Evolutionary conservation across 2,113 vertebrate genomes (phyloP).

Genomic region (Crocuta crocuta): DNA sequence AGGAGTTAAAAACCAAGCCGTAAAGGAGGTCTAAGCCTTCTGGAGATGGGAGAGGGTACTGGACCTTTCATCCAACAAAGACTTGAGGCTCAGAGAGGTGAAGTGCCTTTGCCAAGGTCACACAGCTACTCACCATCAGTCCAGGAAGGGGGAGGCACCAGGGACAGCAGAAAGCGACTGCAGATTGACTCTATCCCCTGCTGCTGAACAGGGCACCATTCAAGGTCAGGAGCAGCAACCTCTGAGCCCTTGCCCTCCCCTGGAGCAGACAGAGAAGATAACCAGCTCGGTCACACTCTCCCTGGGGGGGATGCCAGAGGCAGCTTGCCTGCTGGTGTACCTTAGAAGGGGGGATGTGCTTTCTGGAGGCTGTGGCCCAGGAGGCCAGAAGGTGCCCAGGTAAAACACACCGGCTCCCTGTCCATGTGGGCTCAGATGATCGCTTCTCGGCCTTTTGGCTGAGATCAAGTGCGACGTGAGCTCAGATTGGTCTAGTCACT

Average conservation of each 20-base stretch:
- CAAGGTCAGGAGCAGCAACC: background rate
- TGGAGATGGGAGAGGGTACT: background rate
- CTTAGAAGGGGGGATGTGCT: rapidly evolving
- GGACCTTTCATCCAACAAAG: background rate
- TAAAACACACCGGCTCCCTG: background rate
- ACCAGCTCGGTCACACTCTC: background rate
- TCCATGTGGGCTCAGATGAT: background rate
- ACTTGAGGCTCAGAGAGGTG: background rate
- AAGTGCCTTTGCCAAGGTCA: background rate
- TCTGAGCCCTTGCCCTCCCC: background rate
- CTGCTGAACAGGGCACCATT: background rate
- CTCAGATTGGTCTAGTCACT: background rate
- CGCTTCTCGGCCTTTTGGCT: too few relatives aligned
- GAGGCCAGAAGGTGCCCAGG: background rate
- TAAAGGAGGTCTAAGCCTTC: background rate
- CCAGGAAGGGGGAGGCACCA: background rate
- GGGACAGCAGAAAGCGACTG: background rate
- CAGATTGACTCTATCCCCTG: background rate
- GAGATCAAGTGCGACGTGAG: rapidly evolving
- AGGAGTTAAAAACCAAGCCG: background rate
- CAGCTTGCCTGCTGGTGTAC: background rate
- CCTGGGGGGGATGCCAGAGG: background rate
- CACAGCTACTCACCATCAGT: background rate
- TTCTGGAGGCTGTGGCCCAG: background rate
- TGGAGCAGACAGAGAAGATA: background rate